These are phyloP conservation scores for Torymus texanus DNA, from an alignment of 2,888 invertebrate species.

Conservation along the genomic window DNA sequence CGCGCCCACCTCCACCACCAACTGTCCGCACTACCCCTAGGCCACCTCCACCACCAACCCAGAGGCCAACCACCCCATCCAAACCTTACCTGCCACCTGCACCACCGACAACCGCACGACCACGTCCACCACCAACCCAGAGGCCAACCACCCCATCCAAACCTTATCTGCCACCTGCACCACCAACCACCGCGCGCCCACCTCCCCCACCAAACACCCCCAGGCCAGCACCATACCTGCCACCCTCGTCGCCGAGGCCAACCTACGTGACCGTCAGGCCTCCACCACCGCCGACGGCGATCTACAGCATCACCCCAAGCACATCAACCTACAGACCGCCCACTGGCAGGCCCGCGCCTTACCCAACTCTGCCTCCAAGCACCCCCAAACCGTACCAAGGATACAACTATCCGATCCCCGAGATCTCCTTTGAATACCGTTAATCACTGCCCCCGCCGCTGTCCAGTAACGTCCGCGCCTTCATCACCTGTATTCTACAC, in stretches of 20 bases:
- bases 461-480: too few relatives aligned
- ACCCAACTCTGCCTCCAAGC: slow-evolving; percentile 69
- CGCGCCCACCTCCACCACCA: slow-evolving; percentile 52
- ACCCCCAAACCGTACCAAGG: slow-evolving; percentile 65
- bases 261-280: slow-evolving; percentile 68
- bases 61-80: slow-evolving; percentile 41
- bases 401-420: slow-evolving; percentile 71
- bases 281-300: slow-evolving; percentile 72
- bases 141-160: slow-evolving; percentile 23
- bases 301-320: slow-evolving; percentile 66
- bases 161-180: slow-evolving; percentile 50
- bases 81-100: too few relatives aligned
- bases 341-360: slow-evolving; percentile 66
- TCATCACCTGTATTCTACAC: slow-evolving; percentile 12
- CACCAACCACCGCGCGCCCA: slow-evolving; percentile 54
- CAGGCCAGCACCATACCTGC: slow-evolving; percentile 69
- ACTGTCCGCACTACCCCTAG: slow-evolving; percentile 24
- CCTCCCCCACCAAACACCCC: slow-evolving; percentile 55
- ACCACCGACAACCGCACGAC: slow-evolving; percentile 31
- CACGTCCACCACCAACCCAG: slow-evolving; percentile 15
- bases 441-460: slow-evolving; percentile 1
- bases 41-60: slow-evolving; percentile 42
- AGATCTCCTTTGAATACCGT: slow-evolving; percentile 65
- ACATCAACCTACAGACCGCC: slow-evolving; percentile 59
- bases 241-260: slow-evolving; percentile 67